Evolutionary conservation across 2,113 vertebrate species (phyloP), one percentile per base, ranked within the genome.

Genomic region (Eolophus roseicapilla): DNA sequence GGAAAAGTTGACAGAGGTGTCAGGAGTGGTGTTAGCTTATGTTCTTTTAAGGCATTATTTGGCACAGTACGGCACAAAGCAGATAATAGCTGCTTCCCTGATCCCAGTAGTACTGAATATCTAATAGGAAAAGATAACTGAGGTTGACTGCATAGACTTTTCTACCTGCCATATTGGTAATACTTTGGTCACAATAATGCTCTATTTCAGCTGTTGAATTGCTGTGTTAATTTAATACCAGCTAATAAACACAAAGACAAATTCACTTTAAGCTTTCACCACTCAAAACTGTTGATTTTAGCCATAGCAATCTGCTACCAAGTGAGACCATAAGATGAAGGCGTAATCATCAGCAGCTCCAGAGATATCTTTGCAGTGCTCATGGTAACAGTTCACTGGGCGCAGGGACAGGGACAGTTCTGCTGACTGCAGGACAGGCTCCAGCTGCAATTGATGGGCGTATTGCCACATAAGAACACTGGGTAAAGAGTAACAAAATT

Each of bases 1-100:
- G 85, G 37, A 96, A 97, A 94, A 81, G 88, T 94, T 92, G 96
- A 93, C 65, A 88, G 39, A 75, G 20, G 24, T 70, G 57, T 86
- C 53, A 84, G 67, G 52, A 35, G 11, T 77, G 76, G 10, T 85
- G 35, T 46, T 90, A 86, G 39, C 60, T 92, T 47, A 62, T 10
- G 17, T 2, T 67, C 25, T 90, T 75, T 65, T 43, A 68, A n/a
- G 65, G 62, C 43, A 33, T 44, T 79, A 71, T 62, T 94, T 88
- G 82, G n/a, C 29, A 17, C 64, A 52, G 29, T 29, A 52, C 23
- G 86, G 44, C 15, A 59, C 8, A 6, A 8, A 60, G 60, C n/a
- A 67, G 63, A n/a, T 4, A 63, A n/a, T 4, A 57, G 27, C 29
- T 79, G 13, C n/a, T 35, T 79, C 33, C 35, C 60, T 78, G 35